A percentile compares a stretch with the other conserved stretches of the same genome.
These are phyloP conservation scores for Phalanger gymnotis DNA, from an alignment of 2,797 vertebrate species.

Conservation along the genomic window DNA sequence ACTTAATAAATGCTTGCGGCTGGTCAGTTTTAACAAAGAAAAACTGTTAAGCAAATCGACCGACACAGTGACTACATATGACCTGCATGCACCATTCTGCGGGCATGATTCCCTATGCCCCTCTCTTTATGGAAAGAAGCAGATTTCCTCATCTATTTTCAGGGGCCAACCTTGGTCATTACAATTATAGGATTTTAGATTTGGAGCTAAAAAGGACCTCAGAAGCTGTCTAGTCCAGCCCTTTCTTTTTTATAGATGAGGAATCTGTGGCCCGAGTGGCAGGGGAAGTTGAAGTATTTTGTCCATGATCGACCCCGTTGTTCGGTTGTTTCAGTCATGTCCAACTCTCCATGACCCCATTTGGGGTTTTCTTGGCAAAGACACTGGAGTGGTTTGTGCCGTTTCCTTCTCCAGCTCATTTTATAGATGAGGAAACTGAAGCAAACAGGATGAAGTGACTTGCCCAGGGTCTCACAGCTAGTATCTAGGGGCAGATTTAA, in stretches of 20 bases:
- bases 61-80: too few species aligned
- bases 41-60: too few species aligned
- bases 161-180: background rate
- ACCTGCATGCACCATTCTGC: too few species aligned
- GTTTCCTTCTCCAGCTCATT: background rate
- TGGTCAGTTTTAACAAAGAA: too few species aligned
- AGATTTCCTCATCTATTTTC: background rate
- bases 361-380: background rate
- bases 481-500: background rate
- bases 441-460: background rate
- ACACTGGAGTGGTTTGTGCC: background rate
- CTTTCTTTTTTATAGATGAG: background rate
- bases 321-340: background rate
- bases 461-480: background rate
- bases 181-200: background rate
- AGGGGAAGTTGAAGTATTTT: background rate
- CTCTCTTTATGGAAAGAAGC: background rate
- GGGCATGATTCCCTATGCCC: background rate
- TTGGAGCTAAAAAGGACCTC: background rate
- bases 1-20: too few species aligned
- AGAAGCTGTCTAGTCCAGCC: background rate
- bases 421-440: background rate
- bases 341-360: background rate
- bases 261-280: background rate
- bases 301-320: background rate